A percentile compares a stretch with the other conserved stretches of the same genome.
Conservation (phyloP, 2,113 vertebrate genomes). For the Alethe castanea region DNA sequence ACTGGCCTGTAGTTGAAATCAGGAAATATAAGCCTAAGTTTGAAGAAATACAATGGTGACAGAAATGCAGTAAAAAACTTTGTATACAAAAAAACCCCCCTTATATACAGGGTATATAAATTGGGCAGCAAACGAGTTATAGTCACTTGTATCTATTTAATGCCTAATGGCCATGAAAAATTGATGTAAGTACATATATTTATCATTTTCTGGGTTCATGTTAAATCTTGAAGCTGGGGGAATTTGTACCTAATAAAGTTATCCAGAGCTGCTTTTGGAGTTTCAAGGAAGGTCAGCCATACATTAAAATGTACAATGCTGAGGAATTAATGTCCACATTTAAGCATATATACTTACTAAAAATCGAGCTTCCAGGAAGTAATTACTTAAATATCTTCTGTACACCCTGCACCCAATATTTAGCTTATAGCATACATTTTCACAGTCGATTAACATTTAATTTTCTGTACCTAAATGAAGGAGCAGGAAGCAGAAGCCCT, state of each 20-base stretch:
- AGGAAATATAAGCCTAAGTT: not conserved
- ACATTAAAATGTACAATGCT: not conserved
- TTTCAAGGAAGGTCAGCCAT: not conserved
- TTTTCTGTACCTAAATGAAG: not conserved
- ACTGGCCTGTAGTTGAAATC: not conserved
- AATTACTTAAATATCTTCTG: not conserved
- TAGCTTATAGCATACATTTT: not conserved
- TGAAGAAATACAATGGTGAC: not conserved
- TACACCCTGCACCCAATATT: not conserved
- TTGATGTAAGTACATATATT: not conserved
- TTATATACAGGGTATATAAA: not conserved
- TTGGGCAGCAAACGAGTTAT: not conserved
- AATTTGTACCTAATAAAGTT: not conserved
- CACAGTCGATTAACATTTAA: not conserved
- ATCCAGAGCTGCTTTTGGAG: not conserved
- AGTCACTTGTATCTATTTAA: not conserved
- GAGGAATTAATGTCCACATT: not conserved
- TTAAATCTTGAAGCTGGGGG: not conserved
- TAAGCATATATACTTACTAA: not conserved
- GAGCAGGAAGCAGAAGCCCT: not conserved
- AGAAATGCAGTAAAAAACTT: not conserved
- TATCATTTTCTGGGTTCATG: not conserved
- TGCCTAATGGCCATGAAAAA: not conserved
- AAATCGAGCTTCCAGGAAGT: not conserved
- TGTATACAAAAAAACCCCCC: accelerated